These are phyloP conservation scores for Iphiclides podalirius DNA, from an alignment of 2,888 invertebrate genomes.

Conservation along the genomic window DNA sequence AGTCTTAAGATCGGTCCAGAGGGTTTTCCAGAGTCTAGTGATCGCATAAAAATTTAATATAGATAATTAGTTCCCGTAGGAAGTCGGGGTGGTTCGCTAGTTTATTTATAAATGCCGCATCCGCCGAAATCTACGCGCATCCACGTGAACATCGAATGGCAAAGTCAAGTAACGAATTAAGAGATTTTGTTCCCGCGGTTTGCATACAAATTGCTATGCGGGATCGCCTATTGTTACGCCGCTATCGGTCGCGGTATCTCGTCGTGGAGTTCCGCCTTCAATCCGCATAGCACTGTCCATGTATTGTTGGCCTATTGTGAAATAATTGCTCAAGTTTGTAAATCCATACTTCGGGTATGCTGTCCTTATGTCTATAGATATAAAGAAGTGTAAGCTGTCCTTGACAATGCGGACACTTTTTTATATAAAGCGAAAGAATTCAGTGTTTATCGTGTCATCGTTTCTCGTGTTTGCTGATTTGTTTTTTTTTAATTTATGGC, in stretches of 20 bases:
- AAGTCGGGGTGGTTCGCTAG: no score
- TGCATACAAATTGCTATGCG: slow-evolving; percentile 70
- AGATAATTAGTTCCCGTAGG: no score
- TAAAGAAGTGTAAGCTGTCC: no score
- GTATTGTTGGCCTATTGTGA: slow-evolving; percentile 13
- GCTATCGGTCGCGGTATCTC: slow-evolving; percentile 43
- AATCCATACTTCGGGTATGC: not conserved
- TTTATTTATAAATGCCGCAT: slow-evolving; percentile 33
- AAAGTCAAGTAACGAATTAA: slow-evolving; percentile 61
- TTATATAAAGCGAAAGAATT: no score
- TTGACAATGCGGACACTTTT: no score
- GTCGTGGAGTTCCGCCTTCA: slow-evolving; percentile 47
- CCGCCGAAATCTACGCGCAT: slow-evolving; percentile 26
- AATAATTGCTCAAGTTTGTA: not conserved
- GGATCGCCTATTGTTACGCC: slow-evolving; percentile 54
- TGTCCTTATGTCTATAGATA: no score
- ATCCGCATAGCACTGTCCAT: slow-evolving; percentile 25
- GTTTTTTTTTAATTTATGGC: no score
- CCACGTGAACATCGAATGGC: slow-evolving; percentile 49
- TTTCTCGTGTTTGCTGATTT: no score
- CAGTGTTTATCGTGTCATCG: no score
- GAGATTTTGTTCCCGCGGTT: slow-evolving; percentile 63
- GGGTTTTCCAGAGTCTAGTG: no score
- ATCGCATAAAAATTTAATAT: no score
- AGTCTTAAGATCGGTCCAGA: no score